phyloP scores from a whole-genome alignment of 2,113 vertebrate genomes.

The Saimiri boliviensis region DNA sequence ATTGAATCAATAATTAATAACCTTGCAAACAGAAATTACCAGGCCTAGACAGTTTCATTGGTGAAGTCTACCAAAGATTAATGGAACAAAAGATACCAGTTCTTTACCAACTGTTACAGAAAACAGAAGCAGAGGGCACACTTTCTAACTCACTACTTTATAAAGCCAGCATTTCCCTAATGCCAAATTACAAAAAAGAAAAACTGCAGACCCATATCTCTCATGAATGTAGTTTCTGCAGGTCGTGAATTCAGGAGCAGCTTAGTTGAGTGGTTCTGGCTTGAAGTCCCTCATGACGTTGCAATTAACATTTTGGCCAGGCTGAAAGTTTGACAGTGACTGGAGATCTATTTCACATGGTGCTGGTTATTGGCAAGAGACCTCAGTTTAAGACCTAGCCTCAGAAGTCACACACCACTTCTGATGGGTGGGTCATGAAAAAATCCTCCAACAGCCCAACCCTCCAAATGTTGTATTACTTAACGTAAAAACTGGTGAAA shows the following conservation, averaged over 20 bases:
- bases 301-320: not conserved
- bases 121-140: not conserved
- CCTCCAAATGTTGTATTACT: not conserved
- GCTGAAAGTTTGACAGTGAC: not conserved
- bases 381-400: not conserved
- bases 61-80: not conserved
- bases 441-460: not conserved
- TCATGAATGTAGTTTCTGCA: not conserved
- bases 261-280: not conserved
- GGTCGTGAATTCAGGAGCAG: not conserved
- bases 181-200: not conserved
- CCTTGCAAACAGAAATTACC: not conserved
- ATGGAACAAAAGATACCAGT: not conserved
- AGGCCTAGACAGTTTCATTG: not conserved
- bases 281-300: not conserved
- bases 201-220: not conserved
- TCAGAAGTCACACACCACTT: too few species aligned
- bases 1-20: not conserved
- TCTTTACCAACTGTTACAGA: not conserved
- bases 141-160: not conserved
- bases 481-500: not conserved
- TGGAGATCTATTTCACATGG: not conserved
- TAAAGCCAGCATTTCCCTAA: not conserved
- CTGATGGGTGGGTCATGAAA: not conserved
- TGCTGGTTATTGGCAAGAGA: not conserved